phyloP scores from a whole-genome alignment of 1,140 invertebrate species.

The Lepidotrigona ventralis region DNA sequence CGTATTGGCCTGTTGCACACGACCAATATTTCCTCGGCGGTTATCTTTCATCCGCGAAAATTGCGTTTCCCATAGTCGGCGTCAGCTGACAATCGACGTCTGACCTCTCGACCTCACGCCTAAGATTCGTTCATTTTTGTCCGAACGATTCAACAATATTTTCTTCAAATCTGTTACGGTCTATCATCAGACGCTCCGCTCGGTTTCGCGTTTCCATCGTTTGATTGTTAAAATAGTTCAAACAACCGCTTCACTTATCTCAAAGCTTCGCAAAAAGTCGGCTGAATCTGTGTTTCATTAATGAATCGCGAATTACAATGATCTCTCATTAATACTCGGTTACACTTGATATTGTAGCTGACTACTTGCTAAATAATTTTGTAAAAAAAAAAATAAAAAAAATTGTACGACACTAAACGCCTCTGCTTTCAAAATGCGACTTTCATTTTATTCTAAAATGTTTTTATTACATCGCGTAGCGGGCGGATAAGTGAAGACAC shows the following conservation, averaged over 20 bases:
- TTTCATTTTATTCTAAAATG: too few relatives aligned
- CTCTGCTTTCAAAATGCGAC: too few relatives aligned
- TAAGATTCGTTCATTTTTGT: not conserved
- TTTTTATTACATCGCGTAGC: too few relatives aligned
- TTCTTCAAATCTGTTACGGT: not conserved
- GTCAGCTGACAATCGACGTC: constrained; percentile 32
- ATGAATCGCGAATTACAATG: not conserved
- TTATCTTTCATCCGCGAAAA: constrained; percentile 42
- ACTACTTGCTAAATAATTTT: too few relatives aligned
- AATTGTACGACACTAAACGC: too few relatives aligned
- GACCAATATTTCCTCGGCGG: constrained; percentile 30
- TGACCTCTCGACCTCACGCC: constrained; percentile 21
- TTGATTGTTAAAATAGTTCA: not conserved
- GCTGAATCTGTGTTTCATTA: not conserved
- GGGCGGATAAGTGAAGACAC: too few relatives aligned
- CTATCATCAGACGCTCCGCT: not conserved
- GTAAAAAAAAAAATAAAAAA: too few relatives aligned
- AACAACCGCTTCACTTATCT: not conserved
- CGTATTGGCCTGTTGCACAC: constrained; percentile 19
- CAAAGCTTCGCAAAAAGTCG: not conserved
- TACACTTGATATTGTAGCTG: too few relatives aligned
- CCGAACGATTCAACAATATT: not conserved
- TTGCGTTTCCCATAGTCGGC: constrained; percentile 31
- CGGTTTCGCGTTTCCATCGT: not conserved
- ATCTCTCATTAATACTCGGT: too few relatives aligned